A percentile compares a stretch with the other conserved stretches of the same genome.
phyloP scores from a whole-genome alignment of 2,113 vertebrate species.

The Nesospiza acunhae region DNA sequence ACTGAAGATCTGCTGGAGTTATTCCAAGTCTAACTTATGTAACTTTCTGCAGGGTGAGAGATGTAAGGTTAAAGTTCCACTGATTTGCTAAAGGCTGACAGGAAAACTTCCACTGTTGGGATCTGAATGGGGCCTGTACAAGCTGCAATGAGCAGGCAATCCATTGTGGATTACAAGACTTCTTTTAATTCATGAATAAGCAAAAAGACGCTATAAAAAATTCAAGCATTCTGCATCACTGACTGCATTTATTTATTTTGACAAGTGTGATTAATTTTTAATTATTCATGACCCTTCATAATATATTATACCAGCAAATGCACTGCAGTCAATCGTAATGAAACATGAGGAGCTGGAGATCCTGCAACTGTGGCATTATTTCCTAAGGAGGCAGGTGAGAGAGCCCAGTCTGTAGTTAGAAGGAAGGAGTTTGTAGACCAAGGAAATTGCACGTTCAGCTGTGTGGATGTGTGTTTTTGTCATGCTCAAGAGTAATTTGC shows the following conservation, averaged over 20 bases:
- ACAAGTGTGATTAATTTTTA: slow-evolving; percentile 67
- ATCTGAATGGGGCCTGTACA: not conserved
- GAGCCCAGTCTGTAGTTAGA: not conserved
- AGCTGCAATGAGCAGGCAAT: not conserved
- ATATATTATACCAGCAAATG: slow-evolving; percentile 26
- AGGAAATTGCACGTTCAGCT: not conserved
- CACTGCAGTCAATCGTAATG: not conserved
- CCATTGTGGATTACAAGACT: slow-evolving; percentile 10
- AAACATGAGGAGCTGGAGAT: not conserved
- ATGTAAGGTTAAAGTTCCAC: not conserved
- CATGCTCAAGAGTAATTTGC: not conserved
- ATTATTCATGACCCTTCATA: slow-evolving; percentile 62
- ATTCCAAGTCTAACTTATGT: not conserved
- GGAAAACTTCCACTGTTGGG: not conserved
- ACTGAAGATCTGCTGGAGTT: not conserved
- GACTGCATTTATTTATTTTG: slow-evolving; percentile 62
- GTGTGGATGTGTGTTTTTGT: not conserved
- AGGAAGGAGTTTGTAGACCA: not conserved
- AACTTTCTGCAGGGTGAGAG: not conserved
- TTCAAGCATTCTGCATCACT: slow-evolving; percentile 37
- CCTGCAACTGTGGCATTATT: not conserved
- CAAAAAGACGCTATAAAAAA: slow-evolving; percentile 57
- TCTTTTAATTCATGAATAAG: slow-evolving; percentile 59
- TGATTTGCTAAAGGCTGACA: not conserved
- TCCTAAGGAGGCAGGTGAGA: not conserved